phyloP scores from a whole-genome alignment of 2,113 vertebrate genomes.

The Barnardius zonarius region DNA sequence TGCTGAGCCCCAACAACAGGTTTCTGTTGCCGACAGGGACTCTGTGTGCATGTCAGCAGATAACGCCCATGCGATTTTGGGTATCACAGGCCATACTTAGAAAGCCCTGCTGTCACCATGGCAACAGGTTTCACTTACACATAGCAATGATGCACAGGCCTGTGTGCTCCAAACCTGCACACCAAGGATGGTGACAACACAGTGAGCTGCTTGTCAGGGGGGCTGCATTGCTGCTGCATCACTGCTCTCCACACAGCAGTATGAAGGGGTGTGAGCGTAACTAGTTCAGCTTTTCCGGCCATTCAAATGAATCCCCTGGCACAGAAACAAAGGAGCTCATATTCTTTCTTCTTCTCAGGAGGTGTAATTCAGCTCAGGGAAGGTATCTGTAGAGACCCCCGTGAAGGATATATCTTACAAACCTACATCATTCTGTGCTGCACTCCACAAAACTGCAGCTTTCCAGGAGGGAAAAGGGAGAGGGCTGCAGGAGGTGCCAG shows the following conservation, averaged over 20 bases:
- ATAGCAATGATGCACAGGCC: background rate
- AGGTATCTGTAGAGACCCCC: fast-evolving
- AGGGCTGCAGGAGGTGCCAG: background rate
- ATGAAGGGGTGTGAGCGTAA: background rate
- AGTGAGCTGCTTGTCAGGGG: background rate
- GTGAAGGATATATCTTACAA: background rate
- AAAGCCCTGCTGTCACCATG: slow-evolving; percentile 44
- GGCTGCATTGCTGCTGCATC: background rate
- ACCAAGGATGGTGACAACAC: background rate
- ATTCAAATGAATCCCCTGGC: fast-evolving
- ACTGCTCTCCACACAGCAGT: background rate
- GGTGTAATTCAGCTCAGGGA: background rate
- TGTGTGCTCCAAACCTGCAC: background rate
- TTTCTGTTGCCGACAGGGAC: background rate
- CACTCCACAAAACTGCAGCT: background rate
- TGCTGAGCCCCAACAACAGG: background rate
- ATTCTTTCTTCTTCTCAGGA: background rate
- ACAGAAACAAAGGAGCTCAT: background rate
- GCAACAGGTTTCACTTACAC: slow-evolving; percentile 63
- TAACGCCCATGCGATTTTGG: slow-evolving; percentile 9
- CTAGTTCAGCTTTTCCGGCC: background rate
- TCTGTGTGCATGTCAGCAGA: background rate
- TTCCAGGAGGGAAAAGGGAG: background rate
- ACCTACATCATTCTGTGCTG: background rate
- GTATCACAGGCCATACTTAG: slow-evolving; percentile 36